phyloP scores from a whole-genome alignment of 2,888 invertebrate species.

The Pardosa pseudoannulata region DNA sequence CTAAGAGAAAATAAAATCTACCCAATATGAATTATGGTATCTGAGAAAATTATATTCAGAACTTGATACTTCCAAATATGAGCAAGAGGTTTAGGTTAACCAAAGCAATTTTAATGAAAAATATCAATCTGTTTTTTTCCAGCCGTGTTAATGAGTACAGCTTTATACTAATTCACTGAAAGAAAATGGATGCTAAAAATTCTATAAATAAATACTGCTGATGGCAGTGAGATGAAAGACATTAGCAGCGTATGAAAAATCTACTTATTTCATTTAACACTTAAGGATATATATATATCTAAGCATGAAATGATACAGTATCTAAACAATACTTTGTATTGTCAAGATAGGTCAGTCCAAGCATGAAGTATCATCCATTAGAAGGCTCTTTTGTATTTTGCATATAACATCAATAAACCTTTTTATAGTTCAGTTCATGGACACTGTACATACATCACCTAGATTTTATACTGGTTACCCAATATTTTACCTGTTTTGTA shows the following conservation, averaged over 20 bases:
- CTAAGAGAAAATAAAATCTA: too few relatives aligned
- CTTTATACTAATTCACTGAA: constrained; percentile 12
- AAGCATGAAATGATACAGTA: background rate
- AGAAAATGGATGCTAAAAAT: background rate
- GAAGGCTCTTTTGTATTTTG: background rate
- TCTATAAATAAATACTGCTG: constrained; percentile 18
- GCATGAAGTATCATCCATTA: background rate
- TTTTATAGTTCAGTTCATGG: too few relatives aligned
- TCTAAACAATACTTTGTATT: constrained; percentile 13
- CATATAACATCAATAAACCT: too few relatives aligned
- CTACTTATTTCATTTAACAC: background rate
- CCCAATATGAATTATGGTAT: too few relatives aligned
- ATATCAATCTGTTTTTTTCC: constrained; percentile 12
- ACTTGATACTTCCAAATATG: too few relatives aligned
- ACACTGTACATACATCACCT: too few relatives aligned
- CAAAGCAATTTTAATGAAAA: background rate
- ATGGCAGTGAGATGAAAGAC: constrained; percentile 55
- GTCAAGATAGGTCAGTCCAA: background rate
- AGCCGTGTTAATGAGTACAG: background rate
- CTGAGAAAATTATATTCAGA: too few relatives aligned
- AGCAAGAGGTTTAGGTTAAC: background rate
- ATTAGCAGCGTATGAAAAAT: constrained; percentile 38
- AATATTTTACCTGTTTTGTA: too few relatives aligned
- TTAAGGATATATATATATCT: background rate
- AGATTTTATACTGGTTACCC: too few relatives aligned